These are phyloP conservation scores for Schizopygopsis pylzovi DNA, from an alignment of 2,797 vertebrate genomes.

Conservation along the genomic window DNA sequence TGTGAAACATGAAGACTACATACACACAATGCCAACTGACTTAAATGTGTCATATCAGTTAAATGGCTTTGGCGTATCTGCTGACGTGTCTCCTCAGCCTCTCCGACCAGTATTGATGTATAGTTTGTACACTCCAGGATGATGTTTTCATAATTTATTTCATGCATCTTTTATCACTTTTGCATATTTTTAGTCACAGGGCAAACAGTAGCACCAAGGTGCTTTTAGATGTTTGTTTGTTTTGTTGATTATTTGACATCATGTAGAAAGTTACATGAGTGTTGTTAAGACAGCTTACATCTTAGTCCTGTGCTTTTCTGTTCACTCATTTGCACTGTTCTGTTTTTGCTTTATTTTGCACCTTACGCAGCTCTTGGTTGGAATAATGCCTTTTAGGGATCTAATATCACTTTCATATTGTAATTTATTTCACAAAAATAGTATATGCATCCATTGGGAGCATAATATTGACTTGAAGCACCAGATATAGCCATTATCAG, in stretches of 20 bases:
- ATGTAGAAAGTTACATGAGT: slow-evolving; percentile 49
- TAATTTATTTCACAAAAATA: background rate
- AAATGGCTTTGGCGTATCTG: slow-evolving; percentile 57
- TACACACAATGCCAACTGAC: slow-evolving; percentile 78
- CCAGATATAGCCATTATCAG: background rate
- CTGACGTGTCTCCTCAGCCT: slow-evolving; percentile 57
- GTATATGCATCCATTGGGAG: background rate
- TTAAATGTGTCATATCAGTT: slow-evolving; percentile 62
- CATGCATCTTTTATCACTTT: slow-evolving; percentile 43
- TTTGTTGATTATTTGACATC: slow-evolving; percentile 46
- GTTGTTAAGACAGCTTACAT: slow-evolving; percentile 53
- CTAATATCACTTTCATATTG: slow-evolving; percentile 5
- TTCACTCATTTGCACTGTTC: slow-evolving; percentile 72
- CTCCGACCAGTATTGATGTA: slow-evolving; percentile 80
- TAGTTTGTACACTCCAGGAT: slow-evolving; percentile 67
- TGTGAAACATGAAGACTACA: slow-evolving; percentile 54
- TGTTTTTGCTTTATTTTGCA: slow-evolving; percentile 78
- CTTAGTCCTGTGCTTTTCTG: slow-evolving; percentile 63
- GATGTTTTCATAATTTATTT: slow-evolving; percentile 67
- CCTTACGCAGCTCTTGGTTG: slow-evolving; percentile 57
- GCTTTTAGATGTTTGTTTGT: slow-evolving; percentile 42
- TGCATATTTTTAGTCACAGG: slow-evolving; percentile 46
- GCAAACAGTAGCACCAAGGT: slow-evolving; percentile 56
- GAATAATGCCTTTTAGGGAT: slow-evolving; percentile 6
- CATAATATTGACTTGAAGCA: background rate